These are phyloP conservation scores for Vimba vimba DNA, from an alignment of 2,113 vertebrate genomes.

Conservation along the genomic window DNA sequence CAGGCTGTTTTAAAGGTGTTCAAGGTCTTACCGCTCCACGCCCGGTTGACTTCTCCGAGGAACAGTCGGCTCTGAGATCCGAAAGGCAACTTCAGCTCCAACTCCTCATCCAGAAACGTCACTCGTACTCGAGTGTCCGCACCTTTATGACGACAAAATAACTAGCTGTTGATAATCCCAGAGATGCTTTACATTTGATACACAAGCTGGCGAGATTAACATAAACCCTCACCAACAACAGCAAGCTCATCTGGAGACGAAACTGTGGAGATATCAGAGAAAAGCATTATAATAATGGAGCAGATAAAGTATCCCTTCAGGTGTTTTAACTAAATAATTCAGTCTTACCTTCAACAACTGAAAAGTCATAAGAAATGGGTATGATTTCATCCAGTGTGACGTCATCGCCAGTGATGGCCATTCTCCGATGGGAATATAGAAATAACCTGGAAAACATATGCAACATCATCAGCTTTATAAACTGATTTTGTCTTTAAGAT, in stretches of 20 bases:
- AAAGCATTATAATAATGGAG: background rate
- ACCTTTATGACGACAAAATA: conserved; percentile 69
- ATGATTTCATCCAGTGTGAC: conserved; percentile 85
- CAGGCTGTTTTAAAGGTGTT: too few relatives aligned
- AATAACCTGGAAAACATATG: conserved; percentile 77
- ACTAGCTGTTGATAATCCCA: background rate
- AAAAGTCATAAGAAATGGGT: conserved; percentile 82
- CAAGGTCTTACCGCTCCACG: conserved; percentile 79
- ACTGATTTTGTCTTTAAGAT: background rate
- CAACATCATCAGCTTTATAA: background rate
- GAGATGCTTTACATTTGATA: background rate
- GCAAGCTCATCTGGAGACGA: conserved; percentile 77
- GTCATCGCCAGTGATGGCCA: conserved; percentile 91
- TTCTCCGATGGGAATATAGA: conserved; percentile 86
- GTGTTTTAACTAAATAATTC: background rate
- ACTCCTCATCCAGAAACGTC: conserved; percentile 64
- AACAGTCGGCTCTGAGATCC: conserved; percentile 88
- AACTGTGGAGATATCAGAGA: conserved; percentile 60
- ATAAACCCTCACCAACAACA: conserved; percentile 73
- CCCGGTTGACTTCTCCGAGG: conserved; percentile 82
- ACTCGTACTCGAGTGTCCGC: conserved; percentile 86
- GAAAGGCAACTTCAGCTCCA: conserved; percentile 85
- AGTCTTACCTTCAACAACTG: conserved; percentile 85
- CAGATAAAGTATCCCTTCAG: background rate
- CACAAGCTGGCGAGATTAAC: background rate